Evolutionary conservation across 2,797 vertebrate genomes (phyloP).

Genomic region (Percopsis omiscomaycus): DNA sequence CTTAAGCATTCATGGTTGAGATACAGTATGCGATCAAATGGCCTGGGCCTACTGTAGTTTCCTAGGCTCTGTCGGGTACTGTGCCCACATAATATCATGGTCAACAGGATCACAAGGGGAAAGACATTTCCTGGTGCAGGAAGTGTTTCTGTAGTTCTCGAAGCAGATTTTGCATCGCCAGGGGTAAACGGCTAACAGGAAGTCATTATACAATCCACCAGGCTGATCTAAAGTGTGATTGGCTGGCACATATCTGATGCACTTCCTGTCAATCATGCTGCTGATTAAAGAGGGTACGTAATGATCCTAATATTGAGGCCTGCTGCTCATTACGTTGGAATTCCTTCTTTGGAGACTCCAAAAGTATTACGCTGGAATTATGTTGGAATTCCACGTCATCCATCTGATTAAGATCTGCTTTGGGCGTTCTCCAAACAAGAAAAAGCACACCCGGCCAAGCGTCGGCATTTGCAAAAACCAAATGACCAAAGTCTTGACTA

Average conservation of each 20-base stretch:
- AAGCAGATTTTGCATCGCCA: slow-evolving; percentile 35
- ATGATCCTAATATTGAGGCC: neutral
- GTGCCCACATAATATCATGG: slow-evolving; percentile 9
- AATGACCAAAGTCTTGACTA: slow-evolving; percentile 5
- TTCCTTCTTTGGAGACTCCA: slow-evolving; percentile 1
- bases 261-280: slow-evolving; percentile 44
- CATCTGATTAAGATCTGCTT: slow-evolving; percentile 12
- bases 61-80: neutral
- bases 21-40: neutral
- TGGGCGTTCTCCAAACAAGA: slow-evolving; percentile 13
- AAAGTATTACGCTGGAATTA: slow-evolving; percentile 18
- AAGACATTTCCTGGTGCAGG: slow-evolving; percentile 43
- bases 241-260: slow-evolving; percentile 35
- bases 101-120: slow-evolving; percentile 11
- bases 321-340: slow-evolving; percentile 6
- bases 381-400: slow-evolving; percentile 13
- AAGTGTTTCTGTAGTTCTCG: slow-evolving; percentile 56
- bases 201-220: slow-evolving; percentile 57
- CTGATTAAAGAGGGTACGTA: slow-evolving; percentile 30
- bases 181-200: slow-evolving; percentile 70
- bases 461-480: slow-evolving; percentile 5
- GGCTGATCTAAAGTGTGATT: slow-evolving; percentile 63
- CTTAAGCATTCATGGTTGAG: neutral
- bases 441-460: slow-evolving; percentile 13
- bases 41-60: slow-evolving; percentile 10